A percentile compares a stretch with the other conserved stretches of the same genome.
Conservation (phyloP, 2,113 vertebrate genomes). For the Coregonus clupeaformis region DNA sequence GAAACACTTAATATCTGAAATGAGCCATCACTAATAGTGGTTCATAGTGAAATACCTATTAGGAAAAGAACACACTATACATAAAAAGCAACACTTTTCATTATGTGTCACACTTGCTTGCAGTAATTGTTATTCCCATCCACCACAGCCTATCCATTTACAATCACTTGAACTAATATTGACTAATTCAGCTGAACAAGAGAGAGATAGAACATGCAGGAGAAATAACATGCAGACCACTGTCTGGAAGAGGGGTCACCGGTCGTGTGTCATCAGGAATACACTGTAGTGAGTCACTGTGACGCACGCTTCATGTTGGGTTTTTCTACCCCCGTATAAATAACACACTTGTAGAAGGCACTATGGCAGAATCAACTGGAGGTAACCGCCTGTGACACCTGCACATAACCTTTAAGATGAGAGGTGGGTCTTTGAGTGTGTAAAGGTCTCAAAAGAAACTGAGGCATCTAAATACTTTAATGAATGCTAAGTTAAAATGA, state of each 20-base stretch:
- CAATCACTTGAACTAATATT: neutral
- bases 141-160: neutral
- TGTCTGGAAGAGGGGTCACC: neutral
- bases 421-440: constrained; percentile 2
- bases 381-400: neutral
- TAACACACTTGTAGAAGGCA: neutral
- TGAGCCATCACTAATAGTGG: neutral
- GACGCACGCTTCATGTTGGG: neutral
- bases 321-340: neutral
- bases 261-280: neutral
- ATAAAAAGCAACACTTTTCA: neutral
- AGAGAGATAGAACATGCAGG: neutral
- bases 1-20: neutral
- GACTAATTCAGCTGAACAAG: neutral
- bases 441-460: neutral
- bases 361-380: neutral
- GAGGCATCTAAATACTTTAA: neutral
- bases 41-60: neutral
- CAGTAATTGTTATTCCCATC: neutral
- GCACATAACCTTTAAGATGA: constrained; percentile 20
- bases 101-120: neutral
- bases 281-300: constrained; percentile 10
- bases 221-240: neutral
- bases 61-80: neutral
- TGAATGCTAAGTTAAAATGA: neutral